These are phyloP conservation scores for Nothoprocta perdicaria DNA, from an alignment of 2,113 vertebrate genomes.

Conservation along the genomic window DNA sequence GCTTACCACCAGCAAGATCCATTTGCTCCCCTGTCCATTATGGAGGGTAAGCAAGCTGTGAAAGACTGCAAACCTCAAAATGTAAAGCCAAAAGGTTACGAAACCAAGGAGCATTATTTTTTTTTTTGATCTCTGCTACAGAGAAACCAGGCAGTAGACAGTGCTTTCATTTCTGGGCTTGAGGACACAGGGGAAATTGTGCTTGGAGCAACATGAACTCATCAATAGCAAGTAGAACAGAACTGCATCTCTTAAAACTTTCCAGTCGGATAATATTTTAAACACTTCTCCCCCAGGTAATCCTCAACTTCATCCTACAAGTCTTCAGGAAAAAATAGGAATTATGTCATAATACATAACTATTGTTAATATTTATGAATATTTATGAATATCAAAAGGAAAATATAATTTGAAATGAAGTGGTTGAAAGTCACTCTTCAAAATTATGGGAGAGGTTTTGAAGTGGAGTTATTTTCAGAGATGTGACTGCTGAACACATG, in stretches of 20 bases:
- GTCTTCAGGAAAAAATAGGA: not conserved
- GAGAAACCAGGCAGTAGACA: not conserved
- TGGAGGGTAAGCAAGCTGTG: not conserved
- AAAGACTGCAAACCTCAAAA: not conserved
- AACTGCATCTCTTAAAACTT: too few species aligned
- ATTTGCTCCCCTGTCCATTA: not conserved
- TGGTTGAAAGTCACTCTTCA: not conserved
- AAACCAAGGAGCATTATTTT: not conserved
- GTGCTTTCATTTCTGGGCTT: not conserved
- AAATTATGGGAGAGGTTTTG: not conserved
- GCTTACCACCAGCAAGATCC: not conserved
- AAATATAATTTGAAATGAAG: not conserved
- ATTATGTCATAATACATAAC: not conserved
- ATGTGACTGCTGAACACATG: fast-evolving
- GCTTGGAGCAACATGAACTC: not conserved
- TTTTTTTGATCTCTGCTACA: not conserved
- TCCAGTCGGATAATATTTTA: too few species aligned
- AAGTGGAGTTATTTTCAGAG: not conserved
- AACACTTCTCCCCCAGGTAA: too few species aligned
- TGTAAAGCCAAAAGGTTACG: not conserved
- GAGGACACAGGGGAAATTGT: not conserved
- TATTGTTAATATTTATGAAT: not conserved
- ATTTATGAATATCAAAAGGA: not conserved
- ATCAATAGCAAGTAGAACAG: too few species aligned
- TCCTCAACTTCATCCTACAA: not conserved